Evolutionary conservation across 2,797 vertebrate genomes (phyloP), one percentile per base, ranked within the genome.

Genomic region (Acipenser transmontanus): DNA sequence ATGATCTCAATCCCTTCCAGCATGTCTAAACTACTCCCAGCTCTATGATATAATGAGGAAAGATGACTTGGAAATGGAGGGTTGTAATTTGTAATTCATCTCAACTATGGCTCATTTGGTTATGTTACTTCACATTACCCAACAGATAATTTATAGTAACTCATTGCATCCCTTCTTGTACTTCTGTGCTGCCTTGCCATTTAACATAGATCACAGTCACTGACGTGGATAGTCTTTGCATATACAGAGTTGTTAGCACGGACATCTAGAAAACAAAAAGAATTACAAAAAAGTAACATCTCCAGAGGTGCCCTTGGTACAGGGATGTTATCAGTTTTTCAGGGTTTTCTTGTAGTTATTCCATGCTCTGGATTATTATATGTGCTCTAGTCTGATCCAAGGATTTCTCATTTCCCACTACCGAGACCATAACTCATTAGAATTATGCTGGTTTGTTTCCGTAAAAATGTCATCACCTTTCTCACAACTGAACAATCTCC

Each of bases 381-480:
- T 81, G 77, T 81, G 83, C 77, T 83, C 81, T 81, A 84, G 71
- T 71, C 74, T 71, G 67, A 81, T 73, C 67, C 79, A 65, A 66
- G 70, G 66, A 76, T 83, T 81, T 88, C 78, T 87, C 78, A 80
- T 87, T 83, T 84, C 79, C 85, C 80, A 85, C 71, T 85, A 89
- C 83, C 87, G 87, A 83, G 83, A 76, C 82, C 74, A 77, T 82
- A 89, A 88, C 81, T 88, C 85, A 90, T 93, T 93, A 93, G 83
- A 89, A 92, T 93, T 91, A 94, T 85, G 85, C 86, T 91, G 85
- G 89, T 91, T 85, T 88, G 79, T 86, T 92, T 90, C 84, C 73
- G 79, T 80, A 81, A 85, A 87, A 87, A 78, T 87, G 80, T 75
- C 80, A 87, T 82, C 77, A 75, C 72, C 65, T 80, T 88, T 85